Percentiles rank a stretch among this genome's conserved stretches.
Evolutionary conservation across 2,797 vertebrate genomes (phyloP).

Genomic region (Mallotus villosus): DNA sequence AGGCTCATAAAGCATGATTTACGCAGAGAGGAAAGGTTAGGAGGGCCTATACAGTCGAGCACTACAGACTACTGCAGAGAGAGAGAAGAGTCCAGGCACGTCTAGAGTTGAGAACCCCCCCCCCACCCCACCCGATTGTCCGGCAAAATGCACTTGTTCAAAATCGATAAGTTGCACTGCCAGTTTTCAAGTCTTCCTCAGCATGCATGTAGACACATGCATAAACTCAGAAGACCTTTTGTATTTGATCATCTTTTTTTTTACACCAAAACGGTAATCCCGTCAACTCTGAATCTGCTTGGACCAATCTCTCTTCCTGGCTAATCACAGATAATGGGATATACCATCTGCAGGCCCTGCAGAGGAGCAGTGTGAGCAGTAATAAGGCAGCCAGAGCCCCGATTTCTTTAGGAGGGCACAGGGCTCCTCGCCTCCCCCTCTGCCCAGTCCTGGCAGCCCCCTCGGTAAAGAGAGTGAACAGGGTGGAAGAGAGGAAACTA

Average conservation of each 20-base stretch:
- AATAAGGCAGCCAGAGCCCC: constrained; percentile 66
- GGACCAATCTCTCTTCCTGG: constrained; percentile 46
- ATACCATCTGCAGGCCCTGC: constrained; percentile 66
- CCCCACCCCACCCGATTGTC: no score
- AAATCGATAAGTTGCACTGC: no score
- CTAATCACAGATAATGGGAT: constrained; percentile 56
- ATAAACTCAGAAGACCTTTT: no score
- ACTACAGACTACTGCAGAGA: constrained; percentile 60
- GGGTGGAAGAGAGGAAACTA: constrained; percentile 88
- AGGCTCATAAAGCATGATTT: constrained; percentile 42
- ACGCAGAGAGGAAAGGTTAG: constrained; percentile 64
- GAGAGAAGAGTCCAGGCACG: constrained; percentile 63
- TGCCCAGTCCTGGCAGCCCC: constrained; percentile 3
- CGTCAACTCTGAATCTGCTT: constrained; percentile 58
- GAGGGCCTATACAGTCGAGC: constrained; percentile 42
- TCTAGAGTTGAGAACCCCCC: constrained; percentile 27
- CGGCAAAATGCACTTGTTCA: no score
- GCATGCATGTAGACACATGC: no score
- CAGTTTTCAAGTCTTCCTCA: no score
- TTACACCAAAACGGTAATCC: not conserved
- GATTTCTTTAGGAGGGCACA: constrained; percentile 57
- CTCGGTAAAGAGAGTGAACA: constrained; percentile 88
- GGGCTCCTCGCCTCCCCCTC: constrained; percentile 59
- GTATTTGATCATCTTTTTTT: no score
- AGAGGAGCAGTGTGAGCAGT: constrained; percentile 66